These are phyloP conservation scores for Rhagonycha fulva DNA, from an alignment of 2,888 invertebrate genomes.

Conservation along the genomic window DNA sequence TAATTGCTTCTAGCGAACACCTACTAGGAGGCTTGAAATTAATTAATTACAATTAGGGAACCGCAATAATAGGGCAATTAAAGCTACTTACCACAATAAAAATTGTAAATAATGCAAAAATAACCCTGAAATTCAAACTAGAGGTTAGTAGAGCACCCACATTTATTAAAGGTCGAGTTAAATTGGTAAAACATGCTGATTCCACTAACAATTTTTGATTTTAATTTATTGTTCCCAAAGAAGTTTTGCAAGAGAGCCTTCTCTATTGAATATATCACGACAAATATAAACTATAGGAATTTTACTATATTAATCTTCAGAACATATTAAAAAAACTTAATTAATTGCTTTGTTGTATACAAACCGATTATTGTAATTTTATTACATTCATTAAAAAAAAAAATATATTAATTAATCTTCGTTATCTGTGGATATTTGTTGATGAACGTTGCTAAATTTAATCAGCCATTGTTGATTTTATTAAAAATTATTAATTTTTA, in stretches of 20 bases:
- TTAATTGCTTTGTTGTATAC: neutral
- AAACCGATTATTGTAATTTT: neutral
- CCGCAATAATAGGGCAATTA: neutral
- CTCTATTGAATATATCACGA: slow-evolving; percentile 19
- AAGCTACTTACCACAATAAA: neutral
- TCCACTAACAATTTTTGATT: slow-evolving; percentile 10
- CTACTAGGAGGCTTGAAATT: neutral
- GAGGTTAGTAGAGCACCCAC: slow-evolving; percentile 20
- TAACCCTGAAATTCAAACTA: slow-evolving; percentile 12
- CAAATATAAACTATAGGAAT: slow-evolving; percentile 5
- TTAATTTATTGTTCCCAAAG: slow-evolving; percentile 1
- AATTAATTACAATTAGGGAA: neutral
- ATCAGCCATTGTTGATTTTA: neutral
- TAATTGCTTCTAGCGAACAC: neutral
- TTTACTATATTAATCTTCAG: neutral
- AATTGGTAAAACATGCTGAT: slow-evolving; percentile 10
- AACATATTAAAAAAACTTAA: neutral
- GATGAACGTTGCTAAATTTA: neutral
- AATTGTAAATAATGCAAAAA: slow-evolving; percentile 1
- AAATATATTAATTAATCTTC: neutral
- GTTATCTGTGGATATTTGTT: neutral
- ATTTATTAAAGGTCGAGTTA: slow-evolving; percentile 5
- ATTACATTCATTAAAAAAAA: neutral
- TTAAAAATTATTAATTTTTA: neutral
- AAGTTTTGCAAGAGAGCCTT: slow-evolving; percentile 22